Conservation (phyloP, 2,888 invertebrate species). For the Sphinx pinastri region DNA sequence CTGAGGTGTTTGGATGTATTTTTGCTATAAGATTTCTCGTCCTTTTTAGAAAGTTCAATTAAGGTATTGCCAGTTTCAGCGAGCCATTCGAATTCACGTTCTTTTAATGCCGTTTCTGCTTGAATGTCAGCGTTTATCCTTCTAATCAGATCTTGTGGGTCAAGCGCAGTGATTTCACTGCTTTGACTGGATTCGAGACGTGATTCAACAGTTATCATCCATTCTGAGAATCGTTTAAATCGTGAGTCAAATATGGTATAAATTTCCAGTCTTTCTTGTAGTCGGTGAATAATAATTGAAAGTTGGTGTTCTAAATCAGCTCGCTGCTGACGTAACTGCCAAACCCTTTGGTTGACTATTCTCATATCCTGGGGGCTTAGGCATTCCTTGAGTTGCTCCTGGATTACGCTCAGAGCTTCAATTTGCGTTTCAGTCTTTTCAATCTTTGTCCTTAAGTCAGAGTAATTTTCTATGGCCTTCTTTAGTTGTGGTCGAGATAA, state of each 20-base stretch:
- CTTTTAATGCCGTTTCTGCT: slow-evolving; percentile 89
- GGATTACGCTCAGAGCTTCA: slow-evolving; percentile 88
- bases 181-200: slow-evolving; percentile 84
- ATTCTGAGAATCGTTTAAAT: slow-evolving; percentile 86
- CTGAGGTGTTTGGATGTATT: slow-evolving; percentile 83
- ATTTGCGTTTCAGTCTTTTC: slow-evolving; percentile 85
- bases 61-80: slow-evolving; percentile 87
- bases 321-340: slow-evolving; percentile 91
- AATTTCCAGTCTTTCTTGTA: slow-evolving; percentile 89
- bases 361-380: slow-evolving; percentile 93
- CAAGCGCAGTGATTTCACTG: slow-evolving; percentile 79
- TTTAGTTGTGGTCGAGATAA: slow-evolving; percentile 86
- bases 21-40: slow-evolving; percentile 80
- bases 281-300: slow-evolving; percentile 87
- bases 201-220: slow-evolving; percentile 88
- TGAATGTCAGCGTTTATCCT: slow-evolving; percentile 89
- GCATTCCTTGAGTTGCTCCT: slow-evolving; percentile 93
- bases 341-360: slow-evolving; percentile 89
- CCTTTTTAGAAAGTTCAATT: slow-evolving; percentile 85
- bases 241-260: slow-evolving; percentile 88
- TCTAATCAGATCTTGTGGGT: slow-evolving; percentile 89
- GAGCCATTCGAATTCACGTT: slow-evolving; percentile 91
- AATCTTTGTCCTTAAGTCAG: slow-evolving; percentile 84
- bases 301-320: slow-evolving; percentile 92
- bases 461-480: slow-evolving; percentile 85